Evolutionary conservation across 2,113 vertebrate genomes (phyloP), one percentile per base, ranked within the genome.

Genomic region (Arenaria interpres): DNA sequence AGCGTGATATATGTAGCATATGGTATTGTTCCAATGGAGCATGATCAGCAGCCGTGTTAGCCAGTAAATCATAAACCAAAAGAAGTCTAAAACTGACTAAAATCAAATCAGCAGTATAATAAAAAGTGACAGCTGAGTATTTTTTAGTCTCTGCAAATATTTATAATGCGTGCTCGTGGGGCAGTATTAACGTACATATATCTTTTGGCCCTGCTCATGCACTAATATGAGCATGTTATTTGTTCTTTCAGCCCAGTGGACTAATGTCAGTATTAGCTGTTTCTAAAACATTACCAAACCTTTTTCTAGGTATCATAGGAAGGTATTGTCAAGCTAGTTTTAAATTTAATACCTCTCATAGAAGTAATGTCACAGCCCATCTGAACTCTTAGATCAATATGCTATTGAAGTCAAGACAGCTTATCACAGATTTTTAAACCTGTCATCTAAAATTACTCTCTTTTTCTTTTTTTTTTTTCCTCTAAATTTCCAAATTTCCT

Each of bases 121-220:
- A 96, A 85, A 96, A 97, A 85, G 67, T 0, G 45, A 90, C 96
- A 95, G 90, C 91, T 56, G 37, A 41, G 74, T 89, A 23, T 93
- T 90, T 96, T 97, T 85, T 91, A 86, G 84, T 93, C 80, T 80
- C 81, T 85, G 89, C 82, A 95, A 74, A 95, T 97, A 95, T 95
- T 97, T 97, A 48, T 90, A 94, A 89, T 76, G 41, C 88, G 82
- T 63, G 85, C 54, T 90, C 60, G 27, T 50, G 93, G 90, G 85
- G 72, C 24, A 22, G 18, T 85, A 83, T 91, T 86, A 95, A 82
- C 1, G 3, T 77, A 74, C 64, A 35, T 89, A 14, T 6, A 69
- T 95, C 79, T 93, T 94, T 89, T 59, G 76, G 67, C 81, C 97
- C 89, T 93, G 95, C 71, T 96, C 51, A 74, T 68, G 77, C 67